Conservation (phyloP, 1,140 invertebrate species). For the Ooceraea biroi region DNA sequence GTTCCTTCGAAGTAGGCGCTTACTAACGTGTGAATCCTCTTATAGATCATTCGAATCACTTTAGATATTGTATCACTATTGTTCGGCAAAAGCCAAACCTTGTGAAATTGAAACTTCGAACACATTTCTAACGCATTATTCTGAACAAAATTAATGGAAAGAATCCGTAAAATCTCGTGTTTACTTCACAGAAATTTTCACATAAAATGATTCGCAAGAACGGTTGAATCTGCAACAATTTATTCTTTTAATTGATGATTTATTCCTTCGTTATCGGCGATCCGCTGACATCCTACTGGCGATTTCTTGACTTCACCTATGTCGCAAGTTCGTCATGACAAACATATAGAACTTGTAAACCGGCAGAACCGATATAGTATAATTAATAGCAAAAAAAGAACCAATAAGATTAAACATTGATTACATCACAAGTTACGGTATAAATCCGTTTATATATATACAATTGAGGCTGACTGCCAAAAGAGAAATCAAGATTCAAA, state of each 20-base stretch:
- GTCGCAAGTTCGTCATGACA: too few species aligned
- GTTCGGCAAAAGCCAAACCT: not conserved
- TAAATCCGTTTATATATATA: not conserved
- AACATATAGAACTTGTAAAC: not conserved
- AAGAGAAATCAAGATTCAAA: not conserved
- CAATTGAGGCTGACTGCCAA: not conserved
- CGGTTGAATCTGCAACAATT: not conserved
- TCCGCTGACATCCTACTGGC: too few species aligned
- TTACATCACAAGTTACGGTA: not conserved
- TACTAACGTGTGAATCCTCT: slow-evolving; percentile 43
- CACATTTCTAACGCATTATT: not conserved
- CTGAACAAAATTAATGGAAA: not conserved
- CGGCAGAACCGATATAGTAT: too few species aligned
- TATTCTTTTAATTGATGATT: not conserved
- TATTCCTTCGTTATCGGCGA: not conserved
- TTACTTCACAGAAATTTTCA: not conserved
- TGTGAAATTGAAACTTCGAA: not conserved
- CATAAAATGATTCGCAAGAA: not conserved
- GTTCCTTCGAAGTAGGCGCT: slow-evolving; percentile 37
- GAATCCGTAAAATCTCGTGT: not conserved
- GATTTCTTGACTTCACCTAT: not conserved
- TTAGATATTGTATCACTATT: slow-evolving; percentile 34
- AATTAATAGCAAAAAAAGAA: not conserved
- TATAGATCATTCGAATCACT: slow-evolving; percentile 49
- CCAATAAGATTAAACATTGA: not conserved